Percentiles rank a stretch among this genome's conserved stretches.
Conservation (phyloP, 2,888 invertebrate species). For the Campoletis raptor region DNA sequence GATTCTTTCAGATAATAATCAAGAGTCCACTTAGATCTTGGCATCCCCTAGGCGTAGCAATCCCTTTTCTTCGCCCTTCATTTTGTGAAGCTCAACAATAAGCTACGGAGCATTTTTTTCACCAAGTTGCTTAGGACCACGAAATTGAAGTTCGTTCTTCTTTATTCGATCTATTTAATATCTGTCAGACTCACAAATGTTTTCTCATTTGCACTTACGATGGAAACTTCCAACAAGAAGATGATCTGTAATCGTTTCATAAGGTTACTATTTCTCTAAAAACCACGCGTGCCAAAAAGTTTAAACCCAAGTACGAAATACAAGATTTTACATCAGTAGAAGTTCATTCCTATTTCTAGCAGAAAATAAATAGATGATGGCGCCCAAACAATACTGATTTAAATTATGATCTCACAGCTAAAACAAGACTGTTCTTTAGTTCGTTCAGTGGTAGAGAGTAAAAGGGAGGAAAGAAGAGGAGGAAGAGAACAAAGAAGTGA, state of each 20-base stretch:
- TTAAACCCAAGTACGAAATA: background rate
- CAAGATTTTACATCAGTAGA: background rate
- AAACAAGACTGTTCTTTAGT: conserved; percentile 11
- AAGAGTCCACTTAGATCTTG: conserved; percentile 24
- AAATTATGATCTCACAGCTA: conserved; percentile 2
- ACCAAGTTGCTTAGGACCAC: background rate
- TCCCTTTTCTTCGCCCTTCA: conserved; percentile 25
- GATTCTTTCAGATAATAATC: conserved; percentile 55
- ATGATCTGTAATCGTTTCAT: background rate
- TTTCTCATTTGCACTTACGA: background rate
- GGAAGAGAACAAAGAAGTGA: background rate
- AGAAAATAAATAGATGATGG: too few relatives aligned
- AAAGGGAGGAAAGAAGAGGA: conserved; percentile 10
- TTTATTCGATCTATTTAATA: background rate
- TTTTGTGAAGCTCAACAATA: conserved; percentile 7
- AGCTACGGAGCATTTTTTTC: background rate
- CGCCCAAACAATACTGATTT: background rate
- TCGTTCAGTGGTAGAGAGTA: background rate
- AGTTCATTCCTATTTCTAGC: too few relatives aligned
- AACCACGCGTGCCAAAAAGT: background rate
- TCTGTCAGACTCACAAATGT: background rate
- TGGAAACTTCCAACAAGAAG: background rate
- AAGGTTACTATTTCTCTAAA: background rate
- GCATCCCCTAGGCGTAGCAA: background rate
- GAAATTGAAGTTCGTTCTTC: background rate